Evolutionary conservation across 1,140 invertebrate species (phyloP), one percentile per base, ranked within the genome.

Genomic region (Mylabris phalerata): DNA sequence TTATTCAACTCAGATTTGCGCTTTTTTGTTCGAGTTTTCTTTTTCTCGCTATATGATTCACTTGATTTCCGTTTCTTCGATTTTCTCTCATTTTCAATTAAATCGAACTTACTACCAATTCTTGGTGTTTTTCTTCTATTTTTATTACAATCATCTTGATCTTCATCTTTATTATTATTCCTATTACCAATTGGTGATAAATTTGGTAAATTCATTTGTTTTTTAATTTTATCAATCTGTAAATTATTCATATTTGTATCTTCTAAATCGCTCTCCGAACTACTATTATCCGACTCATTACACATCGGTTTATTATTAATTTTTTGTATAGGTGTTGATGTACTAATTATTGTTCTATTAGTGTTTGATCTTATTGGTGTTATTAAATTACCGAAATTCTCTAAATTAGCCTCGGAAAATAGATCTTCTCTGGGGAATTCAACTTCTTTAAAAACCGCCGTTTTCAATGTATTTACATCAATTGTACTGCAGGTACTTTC

Each of bases 201-300:
- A 58, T 61, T 46, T 9, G 67, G 67, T 40, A 69, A 61, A 41
- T 61, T 60, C 44, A 61, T 61, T 10, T 5, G 6, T 51, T 61
- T 59, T 4, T 58, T 48, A 5, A 48, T 10, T 7, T 32, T 11
- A 38, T 26, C 25, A 11, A 44, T 58, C 27, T 49, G 45, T 26
- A 32, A 32, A 32, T 60, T 41, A 41, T 61, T 41, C 44, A 39
- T 40, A 24, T 49, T 41, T 11, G 48, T 27, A 7, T 40, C 43
- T 25, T 67, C 63, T 60, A 65, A 67, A 57, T 71, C 69, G 56
- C 66, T 71, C 48, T 69, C 67, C 9, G 65, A 67, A 44, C 65
- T 69, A 47, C 51, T 50, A 63, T 50, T 57, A 10, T 55, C 56
- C 11, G 61, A 60, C 26, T 59, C 40, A 19, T 60, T 19, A 27